These are phyloP conservation scores for Cuculus canorus DNA, from an alignment of 2,797 vertebrate genomes.

Conservation along the genomic window DNA sequence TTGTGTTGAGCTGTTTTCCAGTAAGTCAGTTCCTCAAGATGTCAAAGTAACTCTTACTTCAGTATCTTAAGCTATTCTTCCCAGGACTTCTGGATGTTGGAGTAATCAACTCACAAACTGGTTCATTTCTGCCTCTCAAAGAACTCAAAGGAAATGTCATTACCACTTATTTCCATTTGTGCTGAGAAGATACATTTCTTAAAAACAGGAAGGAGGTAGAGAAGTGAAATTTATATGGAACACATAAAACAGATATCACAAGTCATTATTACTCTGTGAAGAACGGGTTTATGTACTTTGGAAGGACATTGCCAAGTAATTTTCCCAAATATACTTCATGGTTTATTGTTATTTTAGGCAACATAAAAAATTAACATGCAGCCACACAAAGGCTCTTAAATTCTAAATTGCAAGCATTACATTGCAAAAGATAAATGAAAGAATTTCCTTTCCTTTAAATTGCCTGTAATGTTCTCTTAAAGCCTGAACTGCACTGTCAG, in stretches of 20 bases:
- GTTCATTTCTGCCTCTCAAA: neutral
- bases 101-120: neutral
- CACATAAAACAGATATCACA: neutral
- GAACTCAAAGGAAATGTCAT: neutral
- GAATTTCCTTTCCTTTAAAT: neutral
- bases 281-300: slow-evolving; percentile 25
- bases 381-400: slow-evolving; percentile 17
- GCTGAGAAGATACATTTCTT: neutral
- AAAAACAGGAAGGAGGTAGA: neutral
- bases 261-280: neutral
- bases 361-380: slow-evolving; percentile 47
- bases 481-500: neutral
- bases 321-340: neutral
- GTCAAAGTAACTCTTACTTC: neutral
- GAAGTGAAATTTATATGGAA: neutral
- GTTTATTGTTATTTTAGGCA: slow-evolving; percentile 50
- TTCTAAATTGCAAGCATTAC: slow-evolving; percentile 23
- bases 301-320: slow-evolving; percentile 43
- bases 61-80: neutral
- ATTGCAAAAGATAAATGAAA: slow-evolving; percentile 2
- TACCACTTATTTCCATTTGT: neutral
- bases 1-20: neutral
- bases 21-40: neutral
- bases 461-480: neutral
- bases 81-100: neutral